A percentile compares a stretch with the other conserved stretches of the same genome.
phyloP scores from a whole-genome alignment of 2,113 vertebrate species.

The Sardina pilchardus region DNA sequence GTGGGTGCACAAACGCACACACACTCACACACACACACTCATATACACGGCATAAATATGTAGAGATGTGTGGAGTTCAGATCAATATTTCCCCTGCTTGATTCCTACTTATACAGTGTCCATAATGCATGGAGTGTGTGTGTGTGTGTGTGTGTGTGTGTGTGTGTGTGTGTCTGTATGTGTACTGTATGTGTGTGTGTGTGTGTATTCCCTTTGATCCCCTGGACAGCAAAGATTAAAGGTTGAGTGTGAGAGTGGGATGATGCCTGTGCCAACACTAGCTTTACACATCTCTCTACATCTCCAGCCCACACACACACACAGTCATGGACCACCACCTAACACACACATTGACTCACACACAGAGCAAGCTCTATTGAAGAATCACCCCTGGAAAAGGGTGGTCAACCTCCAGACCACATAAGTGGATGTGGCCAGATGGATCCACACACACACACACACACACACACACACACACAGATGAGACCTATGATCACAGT shows the following conservation, averaged over 20 bases:
- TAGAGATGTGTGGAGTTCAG: neutral
- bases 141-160: constrained; percentile 14
- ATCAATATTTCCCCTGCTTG: neutral
- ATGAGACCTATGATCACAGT: no score
- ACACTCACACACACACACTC: neutral
- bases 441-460: neutral
- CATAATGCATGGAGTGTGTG: constrained; percentile 18
- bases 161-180: constrained; percentile 21
- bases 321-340: no score
- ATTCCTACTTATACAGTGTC: constrained; percentile 24
- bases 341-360: neutral
- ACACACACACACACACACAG: neutral
- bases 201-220: neutral
- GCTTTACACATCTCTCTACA: neutral
- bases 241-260: neutral
- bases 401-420: neutral
- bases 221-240: neutral
- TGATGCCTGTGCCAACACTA: neutral
- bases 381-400: neutral
- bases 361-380: neutral
- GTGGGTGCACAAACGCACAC: neutral
- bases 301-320: neutral
- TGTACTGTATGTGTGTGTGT: neutral
- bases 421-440: neutral
- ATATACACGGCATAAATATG: constrained; percentile 8